These are phyloP conservation scores for Meandrina meandrites DNA, from an alignment of 92 coral and sea anemone species.

Conservation along the genomic window DNA sequence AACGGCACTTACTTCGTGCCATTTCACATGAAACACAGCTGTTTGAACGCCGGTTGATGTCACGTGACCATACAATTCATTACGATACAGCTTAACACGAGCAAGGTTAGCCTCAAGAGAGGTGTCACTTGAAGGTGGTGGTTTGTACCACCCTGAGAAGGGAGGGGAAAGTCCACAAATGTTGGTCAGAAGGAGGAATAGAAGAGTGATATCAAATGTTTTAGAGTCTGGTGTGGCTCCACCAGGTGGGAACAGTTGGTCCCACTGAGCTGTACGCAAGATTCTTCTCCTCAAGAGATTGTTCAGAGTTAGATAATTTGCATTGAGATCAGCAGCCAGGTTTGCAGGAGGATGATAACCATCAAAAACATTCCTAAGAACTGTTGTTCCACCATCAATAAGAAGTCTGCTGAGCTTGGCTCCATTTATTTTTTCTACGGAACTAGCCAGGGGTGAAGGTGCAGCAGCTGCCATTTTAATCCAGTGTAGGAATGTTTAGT, in stretches of 20 bases:
- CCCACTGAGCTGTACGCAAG: slow-evolving; percentile 55
- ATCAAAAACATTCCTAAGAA: slow-evolving; percentile 31
- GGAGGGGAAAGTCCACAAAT: slow-evolving; percentile 68
- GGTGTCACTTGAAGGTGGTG: slow-evolving; percentile 57
- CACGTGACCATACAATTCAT: slow-evolving; percentile 54
- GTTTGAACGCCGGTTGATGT: slow-evolving; percentile 41
- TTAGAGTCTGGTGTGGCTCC: slow-evolving; percentile 65
- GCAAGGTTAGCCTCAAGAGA: slow-evolving; percentile 66
- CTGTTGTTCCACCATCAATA: slow-evolving; percentile 52
- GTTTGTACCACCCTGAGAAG: slow-evolving; percentile 43
- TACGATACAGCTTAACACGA: slow-evolving; percentile 63
- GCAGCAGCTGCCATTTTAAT: not conserved
- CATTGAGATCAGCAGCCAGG: slow-evolving; percentile 11
- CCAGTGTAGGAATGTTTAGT: not conserved
- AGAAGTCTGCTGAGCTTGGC: not conserved
- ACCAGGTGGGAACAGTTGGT: slow-evolving; percentile 63
- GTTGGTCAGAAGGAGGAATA: slow-evolving; percentile 61
- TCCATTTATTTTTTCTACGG: not conserved
- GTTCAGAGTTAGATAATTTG: not conserved
- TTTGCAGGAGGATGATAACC: slow-evolving; percentile 38
- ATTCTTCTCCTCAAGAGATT: slow-evolving; percentile 15
- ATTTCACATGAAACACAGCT: slow-evolving; percentile 44
- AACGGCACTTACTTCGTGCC: slow-evolving; percentile 59
- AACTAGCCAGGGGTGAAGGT: not conserved
- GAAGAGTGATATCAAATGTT: slow-evolving; percentile 63